Percentiles rank a stretch among this genome's conserved stretches.
Conservation (phyloP, 2,888 invertebrate genomes). For the Apodemia zela region DNA sequence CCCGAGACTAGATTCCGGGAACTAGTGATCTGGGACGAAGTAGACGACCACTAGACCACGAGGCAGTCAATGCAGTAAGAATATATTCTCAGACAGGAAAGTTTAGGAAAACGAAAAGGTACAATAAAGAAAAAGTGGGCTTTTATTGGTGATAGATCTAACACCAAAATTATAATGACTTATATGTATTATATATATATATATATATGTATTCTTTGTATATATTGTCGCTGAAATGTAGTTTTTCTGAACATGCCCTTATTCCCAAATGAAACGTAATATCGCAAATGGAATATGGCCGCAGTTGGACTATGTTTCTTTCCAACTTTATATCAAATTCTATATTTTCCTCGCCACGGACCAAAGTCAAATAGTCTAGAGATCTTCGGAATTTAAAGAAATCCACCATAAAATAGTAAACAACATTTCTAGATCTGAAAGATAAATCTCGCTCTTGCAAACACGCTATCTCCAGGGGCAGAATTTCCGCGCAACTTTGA, state of each 20-base stretch:
- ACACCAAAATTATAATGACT: too few relatives aligned
- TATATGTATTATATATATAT: too few relatives aligned
- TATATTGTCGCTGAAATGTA: background rate
- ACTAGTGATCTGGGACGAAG: too few relatives aligned
- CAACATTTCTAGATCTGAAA: constrained; percentile 57
- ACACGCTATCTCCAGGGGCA: constrained; percentile 49
- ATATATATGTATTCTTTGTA: too few relatives aligned
- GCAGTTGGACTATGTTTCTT: constrained; percentile 28
- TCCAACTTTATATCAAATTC: constrained; percentile 19
- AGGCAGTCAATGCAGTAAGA: too few relatives aligned
- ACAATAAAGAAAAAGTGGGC: too few relatives aligned
- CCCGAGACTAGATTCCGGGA: too few relatives aligned
- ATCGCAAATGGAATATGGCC: constrained; percentile 48
- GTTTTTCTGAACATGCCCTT: constrained; percentile 12
- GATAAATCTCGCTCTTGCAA: constrained; percentile 56
- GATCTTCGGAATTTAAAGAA: constrained; percentile 46
- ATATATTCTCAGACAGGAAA: too few relatives aligned
- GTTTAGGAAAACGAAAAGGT: too few relatives aligned
- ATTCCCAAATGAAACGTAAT: constrained; percentile 47
- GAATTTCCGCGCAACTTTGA: constrained; percentile 58
- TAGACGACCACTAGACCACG: too few relatives aligned
- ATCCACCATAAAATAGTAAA: constrained; percentile 61
- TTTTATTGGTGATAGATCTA: too few relatives aligned
- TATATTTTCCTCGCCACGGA: constrained; percentile 13
- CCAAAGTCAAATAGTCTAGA: constrained; percentile 31